Conservation (phyloP, 2,113 vertebrate genomes). For the Chascanopsetta lugubris region DNA sequence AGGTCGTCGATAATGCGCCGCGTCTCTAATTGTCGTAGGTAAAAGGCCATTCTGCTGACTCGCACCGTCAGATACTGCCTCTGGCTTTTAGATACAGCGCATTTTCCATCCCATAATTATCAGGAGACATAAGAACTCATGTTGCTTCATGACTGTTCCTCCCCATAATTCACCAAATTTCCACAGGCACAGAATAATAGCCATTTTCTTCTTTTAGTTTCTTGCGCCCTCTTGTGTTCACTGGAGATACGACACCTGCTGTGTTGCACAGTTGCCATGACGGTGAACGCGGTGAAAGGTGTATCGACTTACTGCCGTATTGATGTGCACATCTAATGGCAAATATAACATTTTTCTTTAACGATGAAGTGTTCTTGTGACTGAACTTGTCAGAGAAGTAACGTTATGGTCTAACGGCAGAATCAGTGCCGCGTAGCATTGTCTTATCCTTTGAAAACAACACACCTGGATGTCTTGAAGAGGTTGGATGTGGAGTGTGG, state of each 20-base stretch:
- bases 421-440: no score
- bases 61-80: no score
- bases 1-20: no score
- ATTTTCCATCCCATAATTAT: neutral
- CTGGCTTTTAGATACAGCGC: neutral
- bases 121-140: neutral
- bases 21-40: neutral
- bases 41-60: neutral
- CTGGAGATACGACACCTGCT: conserved; percentile 27
- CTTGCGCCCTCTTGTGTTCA: conserved; percentile 58
- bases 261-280: no score
- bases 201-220: neutral
- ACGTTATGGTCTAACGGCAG: no score
- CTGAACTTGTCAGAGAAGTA: neutral
- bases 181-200: neutral
- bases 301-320: no score
- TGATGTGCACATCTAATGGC: no score
- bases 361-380: no score
- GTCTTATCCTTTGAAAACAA: neutral
- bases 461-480: conserved; percentile 90
- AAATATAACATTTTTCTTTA: no score
- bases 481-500: conserved; percentile 83
- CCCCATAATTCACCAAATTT: neutral
- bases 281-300: neutral
- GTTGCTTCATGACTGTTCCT: neutral